Conservation (phyloP, 2,888 invertebrate genomes). For the Drosophila borborema region DNA sequence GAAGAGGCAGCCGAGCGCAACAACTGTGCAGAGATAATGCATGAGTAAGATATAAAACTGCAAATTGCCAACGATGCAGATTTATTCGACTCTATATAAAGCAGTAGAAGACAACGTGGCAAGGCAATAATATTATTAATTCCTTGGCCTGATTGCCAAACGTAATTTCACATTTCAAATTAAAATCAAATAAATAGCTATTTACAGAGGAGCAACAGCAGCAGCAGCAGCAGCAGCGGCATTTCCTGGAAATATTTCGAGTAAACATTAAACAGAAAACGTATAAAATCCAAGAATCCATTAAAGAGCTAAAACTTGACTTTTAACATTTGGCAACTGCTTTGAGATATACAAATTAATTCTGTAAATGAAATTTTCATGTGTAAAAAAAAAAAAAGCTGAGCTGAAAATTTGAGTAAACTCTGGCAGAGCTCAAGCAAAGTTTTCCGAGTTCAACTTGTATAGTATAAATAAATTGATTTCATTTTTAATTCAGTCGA, state of each 20-base stretch:
- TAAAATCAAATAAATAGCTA: slow-evolving; percentile 9
- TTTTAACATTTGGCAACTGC: neutral
- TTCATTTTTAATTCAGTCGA: slow-evolving; percentile 4
- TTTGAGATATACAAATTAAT: neutral
- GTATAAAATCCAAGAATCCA: neutral
- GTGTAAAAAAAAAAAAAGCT: neutral
- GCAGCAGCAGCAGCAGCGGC: neutral
- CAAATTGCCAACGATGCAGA: slow-evolving; percentile 41
- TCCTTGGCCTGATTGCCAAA: slow-evolving; percentile 22
- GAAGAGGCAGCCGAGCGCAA: slow-evolving; percentile 32
- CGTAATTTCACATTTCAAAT: slow-evolving; percentile 1
- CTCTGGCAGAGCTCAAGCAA: neutral
- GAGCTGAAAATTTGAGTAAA: neutral
- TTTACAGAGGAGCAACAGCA: neutral
- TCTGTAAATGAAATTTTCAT: neutral
- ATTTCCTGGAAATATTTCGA: neutral
- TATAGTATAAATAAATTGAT: slow-evolving; percentile 6
- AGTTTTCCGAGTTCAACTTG: neutral
- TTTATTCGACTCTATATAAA: slow-evolving; percentile 30
- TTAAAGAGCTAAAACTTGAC: neutral
- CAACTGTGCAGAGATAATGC: slow-evolving; percentile 51
- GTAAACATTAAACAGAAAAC: neutral
- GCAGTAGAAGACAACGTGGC: neutral
- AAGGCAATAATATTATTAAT: slow-evolving; percentile 25
- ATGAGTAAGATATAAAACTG: slow-evolving; percentile 28